These are phyloP conservation scores for Micropoecilia bifurca DNA, from an alignment of 2,797 vertebrate genomes.

Conservation along the genomic window DNA sequence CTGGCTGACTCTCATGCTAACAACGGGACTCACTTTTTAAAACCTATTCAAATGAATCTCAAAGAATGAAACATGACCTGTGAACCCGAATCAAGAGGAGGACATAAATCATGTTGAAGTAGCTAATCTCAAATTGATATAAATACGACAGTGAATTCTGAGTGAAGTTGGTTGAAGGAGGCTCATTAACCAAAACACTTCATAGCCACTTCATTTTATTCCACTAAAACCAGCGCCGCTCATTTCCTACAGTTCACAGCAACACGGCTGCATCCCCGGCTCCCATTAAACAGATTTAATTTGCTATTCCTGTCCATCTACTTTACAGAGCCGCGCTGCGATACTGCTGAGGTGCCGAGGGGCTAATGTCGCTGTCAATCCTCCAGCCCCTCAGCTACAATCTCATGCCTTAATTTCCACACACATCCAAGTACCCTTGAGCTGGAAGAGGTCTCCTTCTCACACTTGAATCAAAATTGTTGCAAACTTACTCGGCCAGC, in stretches of 20 bases:
- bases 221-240: conserved; percentile 62
- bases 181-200: conserved; percentile 77
- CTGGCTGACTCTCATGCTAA: conserved; percentile 34
- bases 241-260: conserved; percentile 59
- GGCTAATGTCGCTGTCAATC: conserved; percentile 73
- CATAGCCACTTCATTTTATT: conserved; percentile 66
- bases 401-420: conserved; percentile 72
- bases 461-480: conserved; percentile 70
- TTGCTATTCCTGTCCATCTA: conserved; percentile 70
- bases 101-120: conserved; percentile 44
- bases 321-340: conserved; percentile 49
- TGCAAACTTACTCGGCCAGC: conserved; percentile 60
- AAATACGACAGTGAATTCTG: conserved; percentile 56
- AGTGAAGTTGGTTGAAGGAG: conserved; percentile 65
- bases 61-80: conserved; percentile 23
- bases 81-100: conserved; percentile 50
- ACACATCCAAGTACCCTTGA: conserved; percentile 70
- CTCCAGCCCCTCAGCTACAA: conserved; percentile 58
- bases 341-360: conserved; percentile 57
- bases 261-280: conserved; percentile 57
- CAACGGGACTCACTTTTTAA: conserved; percentile 38
- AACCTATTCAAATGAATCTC: conserved; percentile 48
- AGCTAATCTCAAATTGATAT: conserved; percentile 60
- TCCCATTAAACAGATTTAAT: conserved; percentile 72
- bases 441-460: conserved; percentile 72